These are phyloP conservation scores for Cynaeus angustus DNA, from an alignment of 2,888 invertebrate genomes.

Conservation along the genomic window DNA sequence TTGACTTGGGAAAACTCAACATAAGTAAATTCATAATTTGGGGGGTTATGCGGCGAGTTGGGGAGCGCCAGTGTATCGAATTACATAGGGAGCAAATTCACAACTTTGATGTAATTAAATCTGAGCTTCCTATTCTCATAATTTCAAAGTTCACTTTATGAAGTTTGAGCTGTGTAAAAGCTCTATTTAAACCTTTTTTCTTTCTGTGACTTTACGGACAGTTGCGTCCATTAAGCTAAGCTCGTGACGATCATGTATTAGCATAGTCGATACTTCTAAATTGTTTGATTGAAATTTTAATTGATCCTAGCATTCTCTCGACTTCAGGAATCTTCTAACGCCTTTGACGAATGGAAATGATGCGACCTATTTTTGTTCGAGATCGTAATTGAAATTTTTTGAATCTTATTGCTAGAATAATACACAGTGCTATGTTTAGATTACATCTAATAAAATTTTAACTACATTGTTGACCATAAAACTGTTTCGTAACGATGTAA, in stretches of 20 bases:
- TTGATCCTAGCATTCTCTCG: background rate
- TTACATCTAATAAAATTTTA: conserved; percentile 44
- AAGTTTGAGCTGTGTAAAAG: conserved; percentile 34
- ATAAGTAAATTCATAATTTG: conserved; percentile 47
- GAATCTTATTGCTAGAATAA: conserved; percentile 38
- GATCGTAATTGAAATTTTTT: conserved; percentile 21
- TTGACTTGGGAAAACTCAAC: conserved; percentile 33
- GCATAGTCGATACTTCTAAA: conserved; percentile 1
- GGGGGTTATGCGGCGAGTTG: conserved; percentile 27
- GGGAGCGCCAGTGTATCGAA: conserved; percentile 37
- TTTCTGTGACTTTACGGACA: conserved; percentile 12
- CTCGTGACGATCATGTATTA: conserved; percentile 24
- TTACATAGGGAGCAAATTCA: conserved; percentile 50
- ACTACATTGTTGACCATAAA: conserved; percentile 38
- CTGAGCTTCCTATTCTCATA: conserved; percentile 47
- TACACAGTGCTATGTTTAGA: conserved; percentile 41
- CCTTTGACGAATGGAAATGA: conserved; percentile 5
- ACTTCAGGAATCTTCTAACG: conserved; percentile 13
- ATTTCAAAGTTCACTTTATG: conserved; percentile 37
- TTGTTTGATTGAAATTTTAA: conserved; percentile 20
- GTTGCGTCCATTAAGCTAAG: conserved; percentile 11
- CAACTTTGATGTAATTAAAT: conserved; percentile 52
- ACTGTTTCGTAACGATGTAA: conserved; percentile 45
- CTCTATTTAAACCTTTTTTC: conserved; percentile 9
- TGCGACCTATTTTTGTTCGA: conserved; percentile 18